phyloP scores from a whole-genome alignment of 2,797 vertebrate species.

The Eulemur coronatus region DNA sequence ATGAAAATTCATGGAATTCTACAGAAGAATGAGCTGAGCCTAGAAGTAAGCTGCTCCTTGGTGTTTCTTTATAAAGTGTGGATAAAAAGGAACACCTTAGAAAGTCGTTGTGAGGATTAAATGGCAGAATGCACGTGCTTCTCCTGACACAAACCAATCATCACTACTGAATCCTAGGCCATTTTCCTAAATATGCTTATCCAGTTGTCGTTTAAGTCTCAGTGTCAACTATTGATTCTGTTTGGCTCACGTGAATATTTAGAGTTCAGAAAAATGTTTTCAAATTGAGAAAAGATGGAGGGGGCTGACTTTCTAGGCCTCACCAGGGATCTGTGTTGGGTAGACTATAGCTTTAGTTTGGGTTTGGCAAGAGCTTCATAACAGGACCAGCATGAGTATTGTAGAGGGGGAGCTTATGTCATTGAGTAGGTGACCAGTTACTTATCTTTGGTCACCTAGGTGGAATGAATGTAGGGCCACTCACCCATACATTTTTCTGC shows the following conservation, averaged over 20 bases:
- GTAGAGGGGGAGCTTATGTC: neutral
- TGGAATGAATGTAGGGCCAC: neutral
- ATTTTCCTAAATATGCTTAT: neutral
- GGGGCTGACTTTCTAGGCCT: neutral
- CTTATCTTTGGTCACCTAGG: neutral
- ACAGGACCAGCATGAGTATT: neutral
- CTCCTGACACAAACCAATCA: neutral
- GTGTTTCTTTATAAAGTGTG: neutral
- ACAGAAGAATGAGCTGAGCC: neutral
- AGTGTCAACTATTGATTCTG: neutral
- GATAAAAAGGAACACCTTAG: neutral
- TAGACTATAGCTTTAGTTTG: neutral
- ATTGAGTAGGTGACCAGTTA: neutral
- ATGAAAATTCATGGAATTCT: neutral
- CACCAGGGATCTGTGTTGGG: neutral
- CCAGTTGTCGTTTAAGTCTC: neutral
- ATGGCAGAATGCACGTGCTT: neutral
- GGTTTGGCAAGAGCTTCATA: neutral
- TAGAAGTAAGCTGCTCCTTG: neutral
- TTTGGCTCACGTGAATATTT: neutral
- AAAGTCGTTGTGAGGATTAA: neutral
- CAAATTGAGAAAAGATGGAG: neutral
- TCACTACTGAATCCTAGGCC: neutral
- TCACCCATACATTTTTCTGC: neutral
- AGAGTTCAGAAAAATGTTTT: slow-evolving; percentile 31